Evolutionary conservation across 2,888 invertebrate genomes (phyloP).

Genomic region (Agonopterix arenella): DNA sequence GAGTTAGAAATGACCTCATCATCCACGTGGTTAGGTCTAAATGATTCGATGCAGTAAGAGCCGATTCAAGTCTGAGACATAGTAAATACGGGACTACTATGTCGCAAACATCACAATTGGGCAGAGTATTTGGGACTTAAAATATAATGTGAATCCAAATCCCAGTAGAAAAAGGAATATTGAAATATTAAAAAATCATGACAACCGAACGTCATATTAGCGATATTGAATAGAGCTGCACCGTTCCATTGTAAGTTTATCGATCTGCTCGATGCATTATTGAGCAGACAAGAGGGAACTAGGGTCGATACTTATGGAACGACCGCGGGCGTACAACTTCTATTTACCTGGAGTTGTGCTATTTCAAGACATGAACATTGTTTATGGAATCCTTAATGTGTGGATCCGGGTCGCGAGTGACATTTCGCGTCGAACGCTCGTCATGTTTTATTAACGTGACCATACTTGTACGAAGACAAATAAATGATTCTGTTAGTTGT

Average conservation of each 20-base stretch:
- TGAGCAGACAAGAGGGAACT: slow-evolving; percentile 44
- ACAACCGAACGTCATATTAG: slow-evolving; percentile 21
- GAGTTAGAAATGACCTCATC: too few relatives aligned
- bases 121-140: too few relatives aligned
- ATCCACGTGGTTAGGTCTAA: too few relatives aligned
- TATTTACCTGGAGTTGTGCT: slow-evolving; percentile 50
- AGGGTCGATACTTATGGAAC: slow-evolving; percentile 17
- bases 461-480: slow-evolving; percentile 1
- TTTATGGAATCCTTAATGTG: slow-evolving; percentile 66
- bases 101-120: too few relatives aligned
- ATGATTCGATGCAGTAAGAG: too few relatives aligned
- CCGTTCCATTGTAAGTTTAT: slow-evolving; percentile 38
- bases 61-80: too few relatives aligned
- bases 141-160: too few relatives aligned
- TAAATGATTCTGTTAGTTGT: slow-evolving; percentile 3
- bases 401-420: slow-evolving; percentile 33
- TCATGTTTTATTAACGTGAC: background rate
- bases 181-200: background rate
- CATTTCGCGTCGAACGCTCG: slow-evolving; percentile 34
- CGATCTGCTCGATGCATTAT: slow-evolving; percentile 65
- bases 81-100: too few relatives aligned
- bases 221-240: slow-evolving; percentile 41
- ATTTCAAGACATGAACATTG: slow-evolving; percentile 58
- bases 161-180: too few relatives aligned
- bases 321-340: slow-evolving; percentile 25